phyloP scores from a whole-genome alignment of 2,797 vertebrate species.

The Synanceia verrucosa region DNA sequence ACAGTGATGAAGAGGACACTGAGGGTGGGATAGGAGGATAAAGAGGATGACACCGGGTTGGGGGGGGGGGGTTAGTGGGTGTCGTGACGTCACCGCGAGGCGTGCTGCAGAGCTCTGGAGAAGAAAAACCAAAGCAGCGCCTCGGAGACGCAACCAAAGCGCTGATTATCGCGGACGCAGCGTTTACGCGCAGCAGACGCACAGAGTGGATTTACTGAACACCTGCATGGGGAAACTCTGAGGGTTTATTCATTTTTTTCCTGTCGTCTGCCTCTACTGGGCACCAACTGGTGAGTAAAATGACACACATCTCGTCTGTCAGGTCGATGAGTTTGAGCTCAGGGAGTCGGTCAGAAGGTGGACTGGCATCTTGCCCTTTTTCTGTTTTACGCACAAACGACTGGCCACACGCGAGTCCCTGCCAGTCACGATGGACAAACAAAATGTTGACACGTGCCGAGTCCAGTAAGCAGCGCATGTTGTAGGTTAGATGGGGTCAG shows the following conservation, averaged over 20 bases:
- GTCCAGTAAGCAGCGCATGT: background rate
- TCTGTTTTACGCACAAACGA: background rate
- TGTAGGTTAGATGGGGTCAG: background rate
- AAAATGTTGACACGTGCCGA: background rate
- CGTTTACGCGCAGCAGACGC: conserved; percentile 58
- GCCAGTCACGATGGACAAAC: background rate
- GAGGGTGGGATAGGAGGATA: conserved; percentile 6
- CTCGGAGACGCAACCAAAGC: conserved; percentile 59
- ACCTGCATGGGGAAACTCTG: conserved; percentile 78
- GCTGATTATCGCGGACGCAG: conserved; percentile 67
- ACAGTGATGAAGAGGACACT: background rate
- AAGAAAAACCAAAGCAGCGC: conserved; percentile 72
- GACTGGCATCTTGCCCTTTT: background rate
- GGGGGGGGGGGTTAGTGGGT: background rate
- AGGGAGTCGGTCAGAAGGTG: background rate
- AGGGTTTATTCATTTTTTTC: conserved; percentile 45
- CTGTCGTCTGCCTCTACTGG: conserved; percentile 55
- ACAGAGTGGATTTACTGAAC: conserved; percentile 76
- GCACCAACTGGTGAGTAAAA: conserved; percentile 74
- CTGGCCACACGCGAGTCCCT: accelerated
- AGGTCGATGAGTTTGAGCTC: background rate
- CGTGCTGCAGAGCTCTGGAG: conserved; percentile 54
- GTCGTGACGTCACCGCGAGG: conserved; percentile 77
- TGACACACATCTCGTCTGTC: background rate
- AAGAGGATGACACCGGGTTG: conserved; percentile 5